phyloP scores from a whole-genome alignment of 2,113 vertebrate species.

The Neodontobutis hainanensis region DNA sequence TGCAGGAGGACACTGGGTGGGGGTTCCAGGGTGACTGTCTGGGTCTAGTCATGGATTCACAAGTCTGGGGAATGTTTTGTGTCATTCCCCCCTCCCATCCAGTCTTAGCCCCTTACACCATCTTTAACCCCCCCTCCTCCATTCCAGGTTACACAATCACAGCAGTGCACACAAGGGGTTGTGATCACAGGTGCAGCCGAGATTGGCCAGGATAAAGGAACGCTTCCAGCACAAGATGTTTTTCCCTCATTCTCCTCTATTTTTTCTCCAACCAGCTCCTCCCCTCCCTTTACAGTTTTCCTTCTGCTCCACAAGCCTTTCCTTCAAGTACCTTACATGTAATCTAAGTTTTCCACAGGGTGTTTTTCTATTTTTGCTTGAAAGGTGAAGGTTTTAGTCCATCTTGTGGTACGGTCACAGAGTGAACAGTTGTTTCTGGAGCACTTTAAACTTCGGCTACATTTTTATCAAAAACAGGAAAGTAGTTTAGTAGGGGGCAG shows the following conservation, averaged over 20 bases:
- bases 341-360: constrained; percentile 11
- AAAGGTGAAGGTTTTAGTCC: not conserved
- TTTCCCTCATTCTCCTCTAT: constrained; percentile 53
- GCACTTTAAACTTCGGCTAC: too few relatives aligned
- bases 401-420: not conserved
- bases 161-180: constrained; percentile 76
- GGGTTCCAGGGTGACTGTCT: constrained; percentile 65
- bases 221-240: constrained; percentile 76
- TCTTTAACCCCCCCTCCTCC: constrained; percentile 50
- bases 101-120: constrained; percentile 55
- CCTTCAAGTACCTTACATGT: constrained; percentile 25
- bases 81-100: constrained; percentile 57
- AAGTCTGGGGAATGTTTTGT: constrained; percentile 63
- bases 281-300: constrained; percentile 50
- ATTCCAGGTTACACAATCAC: constrained; percentile 78
- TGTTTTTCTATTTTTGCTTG: not conserved
- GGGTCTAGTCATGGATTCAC: constrained; percentile 73
- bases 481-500: too few relatives aligned
- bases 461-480: too few relatives aligned
- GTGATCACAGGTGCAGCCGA: constrained; percentile 82
- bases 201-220: constrained; percentile 75
- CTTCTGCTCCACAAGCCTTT: constrained; percentile 30
- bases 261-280: constrained; percentile 41
- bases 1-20: constrained; percentile 54
- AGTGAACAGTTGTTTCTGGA: not conserved